Base-by-base conservation (phyloP, 2,888 invertebrate species). In the Horisme vitalbata region DNA sequence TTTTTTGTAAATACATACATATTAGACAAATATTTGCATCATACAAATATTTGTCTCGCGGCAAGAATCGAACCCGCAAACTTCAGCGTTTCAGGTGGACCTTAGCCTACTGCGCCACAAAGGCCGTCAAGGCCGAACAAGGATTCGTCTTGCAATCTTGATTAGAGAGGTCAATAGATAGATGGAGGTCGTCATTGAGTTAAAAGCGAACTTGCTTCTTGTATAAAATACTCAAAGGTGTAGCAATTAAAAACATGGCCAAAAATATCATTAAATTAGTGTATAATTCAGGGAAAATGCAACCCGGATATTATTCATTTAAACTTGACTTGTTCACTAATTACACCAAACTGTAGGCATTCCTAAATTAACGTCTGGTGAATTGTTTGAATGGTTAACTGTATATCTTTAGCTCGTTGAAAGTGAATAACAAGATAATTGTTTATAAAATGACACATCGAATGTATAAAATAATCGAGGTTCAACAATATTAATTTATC, bases 231-330 rank as follows among this genome's bases (percentile, higher is more conserved):
- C 7, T 20, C 9, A 20, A 44, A 13, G n/a, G 21, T 44, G 27
- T 13, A 4, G n/a, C 34, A 44, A 43, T 44, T 47, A 41, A 35
- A 13, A 32, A 32, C 23, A 13, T 35, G 33, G 24, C 47, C 45
- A 39, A 47, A 43, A 52, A 41, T 41, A 47, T 39, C 37, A 44
- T 44, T 45, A 32, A 55, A 55, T 55, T 52, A 50, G 28, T 18
- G 20, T 13, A 15, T 43, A 24, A 41, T 51, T 37, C 37, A 37
- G 31, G 10, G 26, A 38, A 53, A 38, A 18, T 39, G 52, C 46
- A 37, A 41, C 44, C 47, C 38, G 57, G 55, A 52, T 14, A 48
- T 30, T 23, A 45, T 35, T 45, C 14, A 57, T 54, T 45, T 15
- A 46, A 32, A 46, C 15, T 33, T 41, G 21, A 45, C 39, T 47